phyloP scores from a whole-genome alignment of 2,113 vertebrate genomes.

The Phycodurus eques region DNA sequence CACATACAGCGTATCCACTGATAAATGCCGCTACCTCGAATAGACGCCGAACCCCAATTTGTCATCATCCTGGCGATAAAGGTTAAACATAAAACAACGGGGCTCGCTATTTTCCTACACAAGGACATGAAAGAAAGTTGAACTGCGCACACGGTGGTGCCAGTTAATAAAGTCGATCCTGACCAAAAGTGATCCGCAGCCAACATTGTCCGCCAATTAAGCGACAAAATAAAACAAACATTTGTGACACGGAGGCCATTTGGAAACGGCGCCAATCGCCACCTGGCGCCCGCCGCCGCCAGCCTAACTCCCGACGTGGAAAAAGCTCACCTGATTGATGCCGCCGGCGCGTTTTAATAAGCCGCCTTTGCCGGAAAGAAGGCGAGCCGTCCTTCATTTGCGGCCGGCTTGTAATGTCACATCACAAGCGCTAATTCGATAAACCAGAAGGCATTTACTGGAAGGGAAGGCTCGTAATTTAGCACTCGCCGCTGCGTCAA shows the following conservation, averaged over 20 bases:
- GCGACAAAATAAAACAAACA: neutral
- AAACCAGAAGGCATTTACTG: neutral
- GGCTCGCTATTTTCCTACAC: no score
- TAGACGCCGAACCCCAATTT: no score
- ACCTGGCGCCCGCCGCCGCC: neutral
- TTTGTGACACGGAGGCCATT: neutral
- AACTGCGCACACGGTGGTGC: no score
- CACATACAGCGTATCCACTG: no score
- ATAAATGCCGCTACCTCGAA: no score
- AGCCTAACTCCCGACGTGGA: neutral
- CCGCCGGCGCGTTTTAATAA: neutral
- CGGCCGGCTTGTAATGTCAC: neutral
- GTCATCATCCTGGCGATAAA: no score
- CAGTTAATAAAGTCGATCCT: neutral
- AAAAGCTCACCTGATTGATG: neutral
- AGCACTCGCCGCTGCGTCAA: neutral
- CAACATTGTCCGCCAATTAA: neutral
- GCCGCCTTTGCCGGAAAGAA: neutral
- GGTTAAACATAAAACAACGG: no score
- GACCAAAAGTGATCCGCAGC: neutral
- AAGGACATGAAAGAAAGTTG: no score
- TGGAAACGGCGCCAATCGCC: neutral
- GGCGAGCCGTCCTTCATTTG: neutral
- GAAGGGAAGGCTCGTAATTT: neutral
- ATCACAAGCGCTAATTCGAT: slow-evolving; percentile 1